phyloP scores from a whole-genome alignment of 2,888 invertebrate genomes.

The Lithophane semibrunnea region DNA sequence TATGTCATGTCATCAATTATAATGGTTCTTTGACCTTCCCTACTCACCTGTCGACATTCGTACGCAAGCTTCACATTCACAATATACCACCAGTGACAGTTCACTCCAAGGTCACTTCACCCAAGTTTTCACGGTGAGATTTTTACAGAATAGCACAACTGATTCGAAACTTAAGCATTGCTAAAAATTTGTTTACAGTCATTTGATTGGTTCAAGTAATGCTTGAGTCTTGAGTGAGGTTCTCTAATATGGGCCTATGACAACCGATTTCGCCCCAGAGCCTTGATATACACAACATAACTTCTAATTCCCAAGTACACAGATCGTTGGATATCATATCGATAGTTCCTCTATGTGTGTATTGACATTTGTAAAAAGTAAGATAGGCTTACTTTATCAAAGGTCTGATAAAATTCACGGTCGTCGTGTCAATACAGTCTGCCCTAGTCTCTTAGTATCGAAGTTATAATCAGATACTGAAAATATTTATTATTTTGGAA shows the following conservation, averaged over 20 bases:
- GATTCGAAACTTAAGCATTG: not conserved
- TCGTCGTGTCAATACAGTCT: constrained; percentile 22
- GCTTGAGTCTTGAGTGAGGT: not conserved
- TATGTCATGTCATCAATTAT: not conserved
- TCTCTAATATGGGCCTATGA: not conserved
- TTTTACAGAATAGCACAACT: too few species aligned
- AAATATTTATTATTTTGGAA: constrained; percentile 14
- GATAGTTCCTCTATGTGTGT: constrained; percentile 9
- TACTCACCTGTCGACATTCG: not conserved
- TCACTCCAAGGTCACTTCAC: too few species aligned
- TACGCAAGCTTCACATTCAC: not conserved
- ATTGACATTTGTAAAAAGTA: constrained; percentile 35
- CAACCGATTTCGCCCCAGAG: not conserved
- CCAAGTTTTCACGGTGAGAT: too few species aligned
- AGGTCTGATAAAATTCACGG: constrained; percentile 59
- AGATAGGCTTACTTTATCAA: constrained; percentile 52
- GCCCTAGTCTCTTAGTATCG: constrained; percentile 9
- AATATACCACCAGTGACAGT: too few species aligned
- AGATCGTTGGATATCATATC: constrained; percentile 21
- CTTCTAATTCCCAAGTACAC: constrained; percentile 6
- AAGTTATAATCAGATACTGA: constrained; percentile 22
- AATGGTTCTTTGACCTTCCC: not conserved
- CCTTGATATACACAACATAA: not conserved
- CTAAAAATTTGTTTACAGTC: not conserved
- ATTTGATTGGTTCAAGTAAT: not conserved